These are phyloP conservation scores for Brassicogethes aeneus DNA, from an alignment of 2,888 invertebrate species.

Conservation along the genomic window DNA sequence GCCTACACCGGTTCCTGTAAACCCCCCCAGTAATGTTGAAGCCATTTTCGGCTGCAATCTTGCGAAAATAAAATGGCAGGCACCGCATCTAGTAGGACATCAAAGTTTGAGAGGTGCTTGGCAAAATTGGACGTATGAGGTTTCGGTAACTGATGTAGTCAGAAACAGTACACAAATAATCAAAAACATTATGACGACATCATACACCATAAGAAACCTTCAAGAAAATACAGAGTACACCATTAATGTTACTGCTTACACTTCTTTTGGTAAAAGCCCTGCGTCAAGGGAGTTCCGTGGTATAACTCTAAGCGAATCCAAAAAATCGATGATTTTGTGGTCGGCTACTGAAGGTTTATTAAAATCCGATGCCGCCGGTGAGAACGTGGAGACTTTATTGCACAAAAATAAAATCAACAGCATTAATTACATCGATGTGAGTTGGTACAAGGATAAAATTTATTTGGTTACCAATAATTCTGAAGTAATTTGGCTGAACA, in stretches of 20 bases:
- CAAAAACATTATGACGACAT: slow-evolving; percentile 48
- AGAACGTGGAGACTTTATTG: slow-evolving; percentile 60
- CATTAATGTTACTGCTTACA: slow-evolving; percentile 72
- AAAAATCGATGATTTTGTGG: slow-evolving; percentile 61
- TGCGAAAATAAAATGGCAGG: slow-evolving; percentile 75
- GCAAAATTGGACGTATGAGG: slow-evolving; percentile 71
- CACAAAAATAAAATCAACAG: slow-evolving; percentile 46
- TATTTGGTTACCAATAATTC: slow-evolving; percentile 68
- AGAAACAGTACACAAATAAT: slow-evolving; percentile 38
- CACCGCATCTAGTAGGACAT: slow-evolving; percentile 65
- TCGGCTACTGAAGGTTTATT: slow-evolving; percentile 66
- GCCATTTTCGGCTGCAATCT: slow-evolving; percentile 68
- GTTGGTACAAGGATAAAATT: slow-evolving; percentile 67
- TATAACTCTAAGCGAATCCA: slow-evolving; percentile 54
- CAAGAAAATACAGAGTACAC: slow-evolving; percentile 66
- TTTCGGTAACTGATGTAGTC: slow-evolving; percentile 53
- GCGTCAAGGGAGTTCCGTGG: slow-evolving; percentile 71
- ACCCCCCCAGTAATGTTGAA: slow-evolving; percentile 70
- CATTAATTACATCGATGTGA: slow-evolving; percentile 57
- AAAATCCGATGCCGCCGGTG: slow-evolving; percentile 76
- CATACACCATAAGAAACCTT: slow-evolving; percentile 59
- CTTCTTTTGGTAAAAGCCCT: slow-evolving; percentile 67
- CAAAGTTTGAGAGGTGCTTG: slow-evolving; percentile 58
- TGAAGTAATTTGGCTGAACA: slow-evolving; percentile 57
- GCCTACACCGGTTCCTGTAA: slow-evolving; percentile 70